A percentile compares a stretch with the other conserved stretches of the same genome.
Conservation (phyloP, 2,113 vertebrate species). For the Ceratotherium simum region DNA sequence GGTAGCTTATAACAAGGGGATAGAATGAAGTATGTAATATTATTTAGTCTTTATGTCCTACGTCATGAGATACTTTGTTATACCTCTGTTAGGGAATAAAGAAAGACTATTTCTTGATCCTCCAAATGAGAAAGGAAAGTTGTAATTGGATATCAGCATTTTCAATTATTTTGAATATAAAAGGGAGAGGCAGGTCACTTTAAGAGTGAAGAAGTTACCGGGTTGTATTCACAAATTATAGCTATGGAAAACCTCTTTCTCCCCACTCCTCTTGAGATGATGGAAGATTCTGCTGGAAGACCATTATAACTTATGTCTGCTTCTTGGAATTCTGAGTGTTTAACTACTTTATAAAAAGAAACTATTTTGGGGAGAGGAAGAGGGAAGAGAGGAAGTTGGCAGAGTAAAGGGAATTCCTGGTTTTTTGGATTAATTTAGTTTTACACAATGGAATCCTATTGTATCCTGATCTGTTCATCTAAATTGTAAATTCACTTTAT, state of each 20-base stretch:
- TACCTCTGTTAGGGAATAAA: neutral
- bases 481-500: neutral
- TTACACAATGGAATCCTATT: neutral
- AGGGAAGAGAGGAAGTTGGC: neutral
- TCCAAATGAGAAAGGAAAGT: neutral
- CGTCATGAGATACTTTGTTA: neutral
- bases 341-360: neutral
- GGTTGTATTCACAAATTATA: neutral
- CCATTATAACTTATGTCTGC: neutral
- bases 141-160: neutral
- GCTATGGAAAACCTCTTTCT: neutral
- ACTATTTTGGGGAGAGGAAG: accelerated
- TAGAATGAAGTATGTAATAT: neutral
- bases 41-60: neutral
- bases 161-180: neutral
- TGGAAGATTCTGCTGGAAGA: neutral
- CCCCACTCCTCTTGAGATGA: neutral
- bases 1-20: neutral
- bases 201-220: neutral
- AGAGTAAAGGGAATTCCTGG: neutral
- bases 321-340: neutral
- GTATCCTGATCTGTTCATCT: neutral
- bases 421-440: neutral
- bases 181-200: neutral
- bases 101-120: neutral